These are phyloP conservation scores for Aepyceros melampus DNA, from an alignment of 2,113 vertebrate genomes.

Conservation along the genomic window DNA sequence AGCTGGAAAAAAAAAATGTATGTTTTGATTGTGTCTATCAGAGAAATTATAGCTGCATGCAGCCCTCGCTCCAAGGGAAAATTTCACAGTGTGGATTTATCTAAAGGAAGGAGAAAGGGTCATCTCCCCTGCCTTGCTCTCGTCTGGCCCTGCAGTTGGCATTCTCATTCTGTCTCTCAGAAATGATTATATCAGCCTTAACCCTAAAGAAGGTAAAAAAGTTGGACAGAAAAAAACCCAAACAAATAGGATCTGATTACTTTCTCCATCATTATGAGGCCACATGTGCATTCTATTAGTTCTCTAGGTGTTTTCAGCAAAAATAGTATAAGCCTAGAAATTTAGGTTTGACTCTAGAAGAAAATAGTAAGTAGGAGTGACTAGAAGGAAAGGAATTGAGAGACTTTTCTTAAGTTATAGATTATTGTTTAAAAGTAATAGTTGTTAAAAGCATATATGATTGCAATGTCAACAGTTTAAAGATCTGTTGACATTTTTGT, in stretches of 20 bases:
- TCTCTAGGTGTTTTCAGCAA: background rate
- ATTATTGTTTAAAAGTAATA: background rate
- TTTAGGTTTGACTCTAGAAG: background rate
- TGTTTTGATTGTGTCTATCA: conserved; percentile 31
- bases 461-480: background rate
- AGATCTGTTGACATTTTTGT: background rate
- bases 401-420: background rate
- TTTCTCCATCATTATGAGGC: background rate
- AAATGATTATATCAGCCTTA: background rate
- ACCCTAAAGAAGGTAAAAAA: background rate
- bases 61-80: background rate
- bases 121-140: background rate
- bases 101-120: background rate
- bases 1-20: background rate
- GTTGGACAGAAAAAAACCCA: background rate
- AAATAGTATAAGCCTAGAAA: background rate
- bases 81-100: background rate
- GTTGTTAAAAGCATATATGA: background rate
- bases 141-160: background rate
- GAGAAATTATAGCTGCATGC: conserved; percentile 45
- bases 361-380: background rate
- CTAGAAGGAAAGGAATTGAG: background rate
- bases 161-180: background rate
- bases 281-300: background rate
- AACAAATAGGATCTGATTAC: background rate